Conservation (phyloP, 2,113 vertebrate genomes). For the Guaruba guarouba region DNA sequence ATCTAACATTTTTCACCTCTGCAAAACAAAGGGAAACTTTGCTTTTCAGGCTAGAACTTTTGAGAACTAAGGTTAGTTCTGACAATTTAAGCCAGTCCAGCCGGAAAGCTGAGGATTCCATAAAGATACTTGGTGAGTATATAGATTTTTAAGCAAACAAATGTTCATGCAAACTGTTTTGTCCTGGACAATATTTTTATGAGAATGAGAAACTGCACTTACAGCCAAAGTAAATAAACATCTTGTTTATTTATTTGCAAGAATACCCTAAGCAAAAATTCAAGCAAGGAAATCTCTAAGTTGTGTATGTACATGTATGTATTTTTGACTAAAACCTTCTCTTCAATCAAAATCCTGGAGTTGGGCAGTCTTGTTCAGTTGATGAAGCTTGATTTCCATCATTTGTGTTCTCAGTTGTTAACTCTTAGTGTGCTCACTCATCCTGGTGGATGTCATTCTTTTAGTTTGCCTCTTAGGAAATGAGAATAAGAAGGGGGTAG, state of each 20-base stretch:
- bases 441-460: background rate
- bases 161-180: background rate
- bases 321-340: background rate
- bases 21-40: background rate
- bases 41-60: background rate
- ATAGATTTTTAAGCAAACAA: background rate
- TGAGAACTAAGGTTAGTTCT: background rate
- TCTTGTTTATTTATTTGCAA: background rate
- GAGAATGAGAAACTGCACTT: background rate
- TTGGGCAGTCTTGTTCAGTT: background rate
- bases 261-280: background rate
- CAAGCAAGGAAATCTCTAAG: background rate
- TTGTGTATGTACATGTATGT: background rate
- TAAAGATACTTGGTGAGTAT: background rate
- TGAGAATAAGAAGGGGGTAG: background rate
- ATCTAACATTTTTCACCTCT: background rate
- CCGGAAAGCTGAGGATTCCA: background rate
- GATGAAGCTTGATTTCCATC: background rate
- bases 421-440: background rate
- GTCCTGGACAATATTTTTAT: background rate
- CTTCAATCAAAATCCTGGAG: background rate
- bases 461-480: background rate
- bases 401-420: background rate
- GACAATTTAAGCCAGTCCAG: background rate
- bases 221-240: background rate